Evolutionary conservation across 2,888 invertebrate genomes (phyloP).

Genomic region (Siphonodentalium dalli): DNA sequence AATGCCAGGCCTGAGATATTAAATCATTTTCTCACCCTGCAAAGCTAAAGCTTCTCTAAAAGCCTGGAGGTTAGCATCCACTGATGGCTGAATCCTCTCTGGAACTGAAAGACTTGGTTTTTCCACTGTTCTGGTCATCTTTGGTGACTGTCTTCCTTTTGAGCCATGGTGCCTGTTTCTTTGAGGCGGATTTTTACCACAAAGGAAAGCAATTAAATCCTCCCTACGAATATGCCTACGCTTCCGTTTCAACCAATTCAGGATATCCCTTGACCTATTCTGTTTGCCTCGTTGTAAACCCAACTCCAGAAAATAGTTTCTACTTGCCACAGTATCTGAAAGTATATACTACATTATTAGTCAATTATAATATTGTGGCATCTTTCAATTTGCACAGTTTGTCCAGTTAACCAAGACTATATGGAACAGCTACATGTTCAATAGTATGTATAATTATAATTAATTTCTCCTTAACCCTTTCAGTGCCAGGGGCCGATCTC

Average conservation of each 20-base stretch:
- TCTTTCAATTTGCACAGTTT: no score
- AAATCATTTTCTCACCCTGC: conserved; percentile 65
- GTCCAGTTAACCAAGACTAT: no score
- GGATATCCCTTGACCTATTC: conserved; percentile 77
- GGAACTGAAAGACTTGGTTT: conserved; percentile 64
- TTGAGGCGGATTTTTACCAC: conserved; percentile 73
- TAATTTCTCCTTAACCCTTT: no score
- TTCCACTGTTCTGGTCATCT: conserved; percentile 29
- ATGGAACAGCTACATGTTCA: no score
- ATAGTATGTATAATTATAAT: no score
- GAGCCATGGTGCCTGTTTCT: conserved; percentile 33
- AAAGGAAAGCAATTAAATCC: conserved; percentile 78
- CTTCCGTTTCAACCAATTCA: conserved; percentile 77
- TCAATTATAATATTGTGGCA: no score
- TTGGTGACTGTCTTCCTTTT: conserved; percentile 33
- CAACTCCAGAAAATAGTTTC: conserved; percentile 75
- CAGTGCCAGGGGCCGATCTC: no score
- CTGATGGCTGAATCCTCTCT: conserved; percentile 61
- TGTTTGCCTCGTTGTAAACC: conserved; percentile 78
- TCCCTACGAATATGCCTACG: conserved; percentile 78
- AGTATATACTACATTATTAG: conserved; percentile 16
- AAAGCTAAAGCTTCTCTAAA: conserved; percentile 78
- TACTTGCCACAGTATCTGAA: conserved; percentile 77
- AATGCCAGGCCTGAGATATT: no score
- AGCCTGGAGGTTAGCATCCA: conserved; percentile 74